A percentile compares a stretch with the other conserved stretches of the same genome.
Conservation (phyloP, 2,113 vertebrate species). For the Pyrgilauda ruficollis region DNA sequence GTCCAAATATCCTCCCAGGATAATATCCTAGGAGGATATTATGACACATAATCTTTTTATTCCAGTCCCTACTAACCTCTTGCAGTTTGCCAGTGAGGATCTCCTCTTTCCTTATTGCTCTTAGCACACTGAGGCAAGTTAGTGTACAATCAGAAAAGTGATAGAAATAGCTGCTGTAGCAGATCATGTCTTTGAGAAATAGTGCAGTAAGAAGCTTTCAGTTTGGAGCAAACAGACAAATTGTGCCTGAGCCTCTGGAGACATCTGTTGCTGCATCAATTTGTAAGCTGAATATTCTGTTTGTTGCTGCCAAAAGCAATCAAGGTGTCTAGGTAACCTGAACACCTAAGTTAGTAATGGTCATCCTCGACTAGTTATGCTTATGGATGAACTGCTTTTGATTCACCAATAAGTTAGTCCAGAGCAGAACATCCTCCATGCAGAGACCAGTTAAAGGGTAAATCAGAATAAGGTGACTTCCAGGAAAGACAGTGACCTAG, state of each 20-base stretch:
- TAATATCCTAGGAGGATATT: neutral
- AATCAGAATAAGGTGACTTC: neutral
- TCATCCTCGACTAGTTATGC: neutral
- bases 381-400: neutral
- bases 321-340: neutral
- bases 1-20: neutral
- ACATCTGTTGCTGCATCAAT: neutral
- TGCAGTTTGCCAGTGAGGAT: neutral
- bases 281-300: neutral
- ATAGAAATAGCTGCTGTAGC: neutral
- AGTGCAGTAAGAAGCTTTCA: conserved; percentile 21
- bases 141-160: neutral
- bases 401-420: neutral
- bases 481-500: neutral
- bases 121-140: neutral
- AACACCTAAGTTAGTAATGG: conserved; percentile 9
- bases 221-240: neutral
- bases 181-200: conserved; percentile 26
- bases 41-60: neutral
- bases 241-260: neutral
- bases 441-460: neutral
- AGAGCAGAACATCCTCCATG: neutral
- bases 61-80: neutral
- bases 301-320: neutral
- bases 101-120: neutral